These are phyloP conservation scores for Pristis pectinata DNA, from an alignment of 2,797 vertebrate species.

Conservation along the genomic window DNA sequence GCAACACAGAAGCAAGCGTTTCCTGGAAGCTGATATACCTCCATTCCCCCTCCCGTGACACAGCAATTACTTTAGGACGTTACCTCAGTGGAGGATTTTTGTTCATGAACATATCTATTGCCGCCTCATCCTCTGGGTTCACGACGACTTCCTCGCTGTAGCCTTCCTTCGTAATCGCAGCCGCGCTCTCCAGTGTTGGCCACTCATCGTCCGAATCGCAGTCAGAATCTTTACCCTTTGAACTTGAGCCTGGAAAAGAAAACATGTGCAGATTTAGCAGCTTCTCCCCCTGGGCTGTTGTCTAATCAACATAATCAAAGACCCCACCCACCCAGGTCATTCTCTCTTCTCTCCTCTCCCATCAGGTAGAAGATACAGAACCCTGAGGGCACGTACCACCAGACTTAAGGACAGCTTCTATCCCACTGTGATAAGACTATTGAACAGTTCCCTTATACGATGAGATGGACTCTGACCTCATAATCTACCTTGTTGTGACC, in stretches of 20 bases:
- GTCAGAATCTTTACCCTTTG: slow-evolving; percentile 57
- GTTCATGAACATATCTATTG: slow-evolving; percentile 94
- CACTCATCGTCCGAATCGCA: slow-evolving; percentile 76
- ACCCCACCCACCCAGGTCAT: too few relatives aligned
- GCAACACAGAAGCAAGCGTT: too few relatives aligned
- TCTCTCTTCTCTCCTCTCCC: too few relatives aligned
- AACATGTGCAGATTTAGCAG: background rate
- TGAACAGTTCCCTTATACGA: too few relatives aligned
- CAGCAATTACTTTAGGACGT: background rate
- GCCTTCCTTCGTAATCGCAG: slow-evolving; percentile 45
- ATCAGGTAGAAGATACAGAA: too few relatives aligned
- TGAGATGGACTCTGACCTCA: too few relatives aligned
- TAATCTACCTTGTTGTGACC: too few relatives aligned
- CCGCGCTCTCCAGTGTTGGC: slow-evolving; percentile 71
- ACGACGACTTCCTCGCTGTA: slow-evolving; percentile 61
- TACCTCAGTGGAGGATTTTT: slow-evolving; percentile 85
- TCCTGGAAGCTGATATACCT: background rate
- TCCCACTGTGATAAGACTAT: too few relatives aligned
- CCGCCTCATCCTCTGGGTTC: slow-evolving; percentile 80
- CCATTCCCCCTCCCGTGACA: too few relatives aligned
- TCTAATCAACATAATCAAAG: too few relatives aligned
- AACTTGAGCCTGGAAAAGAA: background rate
- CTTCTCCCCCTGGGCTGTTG: background rate
- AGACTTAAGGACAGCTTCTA: too few relatives aligned
- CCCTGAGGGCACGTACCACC: too few relatives aligned